phyloP scores from a whole-genome alignment of 2,888 invertebrate species.

The Sinohyriopsis cumingii region DNA sequence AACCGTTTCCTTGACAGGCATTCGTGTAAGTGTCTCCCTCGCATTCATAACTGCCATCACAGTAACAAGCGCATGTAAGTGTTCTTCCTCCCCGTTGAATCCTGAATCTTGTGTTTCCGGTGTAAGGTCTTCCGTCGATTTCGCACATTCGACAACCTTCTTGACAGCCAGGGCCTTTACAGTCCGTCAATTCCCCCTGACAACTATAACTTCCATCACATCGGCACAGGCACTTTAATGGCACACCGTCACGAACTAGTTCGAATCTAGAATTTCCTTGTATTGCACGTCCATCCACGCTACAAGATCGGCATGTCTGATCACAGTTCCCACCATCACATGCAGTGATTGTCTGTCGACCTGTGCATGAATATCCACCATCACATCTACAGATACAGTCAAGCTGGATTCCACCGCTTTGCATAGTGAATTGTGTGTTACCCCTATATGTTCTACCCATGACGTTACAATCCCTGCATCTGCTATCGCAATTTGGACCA shows the following conservation, averaged over 20 bases:
- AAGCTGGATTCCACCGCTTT: slow-evolving; percentile 47
- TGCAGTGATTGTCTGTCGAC: slow-evolving; percentile 9
- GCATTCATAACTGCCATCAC: slow-evolving; percentile 61
- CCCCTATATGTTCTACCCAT: slow-evolving; percentile 37
- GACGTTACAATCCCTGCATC: slow-evolving; percentile 23
- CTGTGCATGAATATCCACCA: slow-evolving; percentile 33
- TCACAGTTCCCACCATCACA: slow-evolving; percentile 8
- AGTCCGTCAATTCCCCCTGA: slow-evolving; percentile 38
- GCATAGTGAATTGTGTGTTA: slow-evolving; percentile 39
- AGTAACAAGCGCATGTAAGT: slow-evolving; percentile 55
- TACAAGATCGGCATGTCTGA: slow-evolving; percentile 31
- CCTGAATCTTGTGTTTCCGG: slow-evolving; percentile 50
- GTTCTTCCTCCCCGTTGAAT: slow-evolving; percentile 42
- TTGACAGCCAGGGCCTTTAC: slow-evolving; percentile 34
- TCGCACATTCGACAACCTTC: slow-evolving; percentile 48
- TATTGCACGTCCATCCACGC: slow-evolving; percentile 23
- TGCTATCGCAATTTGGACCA: slow-evolving; percentile 12
- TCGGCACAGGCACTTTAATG: slow-evolving; percentile 45
- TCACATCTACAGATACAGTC: slow-evolving; percentile 55
- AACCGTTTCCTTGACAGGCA: slow-evolving; percentile 17
- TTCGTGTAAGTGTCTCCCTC: slow-evolving; percentile 12
- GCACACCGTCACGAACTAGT: slow-evolving; percentile 10
- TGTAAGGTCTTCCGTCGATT: slow-evolving; percentile 40
- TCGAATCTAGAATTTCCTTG: slow-evolving; percentile 18
- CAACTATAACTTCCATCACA: slow-evolving; percentile 56